phyloP scores from a whole-genome alignment of 1,140 invertebrate species.

The Berghia stephanieae region DNA sequence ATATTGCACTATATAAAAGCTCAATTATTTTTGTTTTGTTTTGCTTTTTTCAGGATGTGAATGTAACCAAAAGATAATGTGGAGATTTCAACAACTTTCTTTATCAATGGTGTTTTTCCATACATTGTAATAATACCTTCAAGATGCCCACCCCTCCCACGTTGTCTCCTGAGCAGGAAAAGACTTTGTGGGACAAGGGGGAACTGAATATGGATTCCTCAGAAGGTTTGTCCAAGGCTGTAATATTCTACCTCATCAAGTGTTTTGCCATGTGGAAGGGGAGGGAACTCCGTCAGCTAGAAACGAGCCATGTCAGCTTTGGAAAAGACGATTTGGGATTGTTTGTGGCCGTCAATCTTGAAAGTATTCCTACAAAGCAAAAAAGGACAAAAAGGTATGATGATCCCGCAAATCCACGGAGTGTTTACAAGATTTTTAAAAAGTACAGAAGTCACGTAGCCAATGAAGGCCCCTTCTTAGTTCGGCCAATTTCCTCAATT shows the following conservation, averaged over 20 bases:
- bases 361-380: background rate
- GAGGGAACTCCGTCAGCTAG: conserved; percentile 8
- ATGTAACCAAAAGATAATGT: too few relatives aligned
- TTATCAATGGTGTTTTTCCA: too few relatives aligned
- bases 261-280: conserved; percentile 24
- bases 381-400: conserved; percentile 9
- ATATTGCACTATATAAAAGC: too few relatives aligned
- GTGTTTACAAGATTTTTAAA: conserved; percentile 26
- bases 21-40: too few relatives aligned
- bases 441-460: conserved; percentile 24
- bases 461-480: conserved; percentile 27
- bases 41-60: too few relatives aligned
- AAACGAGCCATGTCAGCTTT: conserved; percentile 22
- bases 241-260: conserved; percentile 33
- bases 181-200: conserved; percentile 10
- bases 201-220: conserved; percentile 8
- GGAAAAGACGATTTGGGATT: conserved; percentile 13
- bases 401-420: conserved; percentile 25
- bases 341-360: conserved; percentile 11
- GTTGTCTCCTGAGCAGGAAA: conserved; percentile 15
- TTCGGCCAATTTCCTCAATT: conserved; percentile 33
- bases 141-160: too few relatives aligned
- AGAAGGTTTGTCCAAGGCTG: conserved; percentile 18
- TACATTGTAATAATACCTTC: too few relatives aligned
- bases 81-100: too few relatives aligned